These are phyloP conservation scores for Pogonophryne albipinna DNA, from an alignment of 2,797 vertebrate genomes.

Conservation along the genomic window DNA sequence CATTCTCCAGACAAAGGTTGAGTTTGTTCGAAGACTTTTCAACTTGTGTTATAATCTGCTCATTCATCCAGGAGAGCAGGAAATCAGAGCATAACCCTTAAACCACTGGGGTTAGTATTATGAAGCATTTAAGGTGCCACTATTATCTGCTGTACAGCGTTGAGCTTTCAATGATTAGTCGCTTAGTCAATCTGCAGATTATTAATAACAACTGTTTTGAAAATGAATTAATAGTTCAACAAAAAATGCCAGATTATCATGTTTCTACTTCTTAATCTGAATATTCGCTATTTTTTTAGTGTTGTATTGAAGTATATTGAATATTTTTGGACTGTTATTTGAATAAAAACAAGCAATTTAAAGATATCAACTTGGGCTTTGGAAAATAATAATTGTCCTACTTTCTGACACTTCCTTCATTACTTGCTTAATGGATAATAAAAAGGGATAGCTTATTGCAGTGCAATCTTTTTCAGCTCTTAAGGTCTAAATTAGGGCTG, in stretches of 20 bases:
- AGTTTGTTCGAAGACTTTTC: slow-evolving; percentile 40
- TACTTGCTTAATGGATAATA: background rate
- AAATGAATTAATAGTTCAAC: no score
- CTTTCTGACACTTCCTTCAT: background rate
- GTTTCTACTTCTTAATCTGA: background rate
- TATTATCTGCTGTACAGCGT: background rate
- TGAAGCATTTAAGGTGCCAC: background rate
- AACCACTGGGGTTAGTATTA: background rate
- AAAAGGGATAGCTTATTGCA: background rate
- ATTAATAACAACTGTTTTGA: background rate
- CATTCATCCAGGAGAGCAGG: slow-evolving; percentile 42
- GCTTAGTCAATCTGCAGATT: fast-evolving
- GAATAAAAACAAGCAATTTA: background rate
- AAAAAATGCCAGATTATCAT: no score
- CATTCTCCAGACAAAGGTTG: slow-evolving; percentile 56
- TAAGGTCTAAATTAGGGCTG: background rate
- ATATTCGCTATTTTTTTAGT: background rate
- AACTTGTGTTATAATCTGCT: slow-evolving; percentile 39
- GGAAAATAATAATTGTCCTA: background rate
- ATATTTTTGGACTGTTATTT: background rate
- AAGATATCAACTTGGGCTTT: background rate
- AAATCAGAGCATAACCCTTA: slow-evolving; percentile 32
- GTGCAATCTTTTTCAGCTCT: background rate
- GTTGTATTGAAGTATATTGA: background rate
- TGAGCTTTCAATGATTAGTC: background rate